Percentiles rank a stretch among this genome's conserved stretches.
Conservation (phyloP, 2,888 invertebrate genomes). For the Microchrysa polita region DNA sequence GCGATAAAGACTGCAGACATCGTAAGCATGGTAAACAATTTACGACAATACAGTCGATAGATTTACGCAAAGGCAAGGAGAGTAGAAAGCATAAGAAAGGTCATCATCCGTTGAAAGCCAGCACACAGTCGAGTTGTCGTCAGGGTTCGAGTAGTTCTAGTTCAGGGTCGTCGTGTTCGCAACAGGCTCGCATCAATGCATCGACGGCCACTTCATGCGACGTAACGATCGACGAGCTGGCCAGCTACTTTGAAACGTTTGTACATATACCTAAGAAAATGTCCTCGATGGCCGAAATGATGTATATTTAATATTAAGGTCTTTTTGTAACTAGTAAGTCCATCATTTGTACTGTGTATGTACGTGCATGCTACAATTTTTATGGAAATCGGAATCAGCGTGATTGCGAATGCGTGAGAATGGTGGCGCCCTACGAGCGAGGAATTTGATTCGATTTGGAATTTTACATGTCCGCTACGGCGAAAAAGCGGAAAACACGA, state of each 20-base stretch:
- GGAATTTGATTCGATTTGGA: too few species aligned
- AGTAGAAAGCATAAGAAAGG: constrained; percentile 40
- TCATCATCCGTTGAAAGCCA: constrained; percentile 28
- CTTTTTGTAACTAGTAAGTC: not conserved
- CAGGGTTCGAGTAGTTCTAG: constrained; percentile 52
- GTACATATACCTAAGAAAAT: constrained; percentile 97
- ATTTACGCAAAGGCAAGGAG: constrained; percentile 39
- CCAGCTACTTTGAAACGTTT: constrained; percentile 94
- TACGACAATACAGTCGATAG: constrained; percentile 53
- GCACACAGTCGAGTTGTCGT: constrained; percentile 27
- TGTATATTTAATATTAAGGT: constrained; percentile 83
- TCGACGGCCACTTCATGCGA: constrained; percentile 69
- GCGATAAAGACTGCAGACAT: constrained; percentile 52
- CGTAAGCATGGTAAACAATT: constrained; percentile 53
- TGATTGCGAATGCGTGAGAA: not conserved
- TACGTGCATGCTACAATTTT: constrained; percentile 8
- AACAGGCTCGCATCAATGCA: constrained; percentile 74
- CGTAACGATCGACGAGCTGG: constrained; percentile 92
- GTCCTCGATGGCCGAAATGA: constrained; percentile 98
- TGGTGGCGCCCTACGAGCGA: not conserved
- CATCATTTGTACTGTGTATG: not conserved
- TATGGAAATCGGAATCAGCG: not conserved
- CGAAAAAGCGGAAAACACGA: not conserved
- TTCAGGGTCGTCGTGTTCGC: constrained; percentile 73
- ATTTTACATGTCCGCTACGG: too few species aligned